These are phyloP conservation scores for Esox lucius DNA, from an alignment of 2,797 vertebrate genomes.

Conservation along the genomic window DNA sequence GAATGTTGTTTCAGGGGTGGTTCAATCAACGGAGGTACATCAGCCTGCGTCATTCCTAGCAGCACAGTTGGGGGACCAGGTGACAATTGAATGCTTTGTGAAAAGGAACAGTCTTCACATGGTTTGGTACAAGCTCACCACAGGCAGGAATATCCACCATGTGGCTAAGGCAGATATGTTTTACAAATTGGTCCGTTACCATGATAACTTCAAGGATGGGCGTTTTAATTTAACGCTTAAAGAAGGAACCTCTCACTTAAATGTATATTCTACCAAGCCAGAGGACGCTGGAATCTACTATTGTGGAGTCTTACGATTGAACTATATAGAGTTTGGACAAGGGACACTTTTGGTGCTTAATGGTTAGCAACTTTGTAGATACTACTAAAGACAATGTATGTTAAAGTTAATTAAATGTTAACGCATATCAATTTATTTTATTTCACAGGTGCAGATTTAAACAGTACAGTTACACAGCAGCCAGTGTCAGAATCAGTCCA, in stretches of 20 bases:
- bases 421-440: not conserved
- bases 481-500: conserved; percentile 27
- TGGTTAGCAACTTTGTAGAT: conserved; percentile 3
- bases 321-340: conserved; percentile 10
- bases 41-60: not conserved
- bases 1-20: conserved; percentile 10
- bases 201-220: too few relatives aligned
- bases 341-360: conserved; percentile 15
- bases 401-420: not conserved
- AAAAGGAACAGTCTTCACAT: not conserved
- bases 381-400: not conserved
- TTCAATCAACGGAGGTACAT: not conserved
- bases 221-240: too few relatives aligned
- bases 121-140: conserved; percentile 26
- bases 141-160: not conserved
- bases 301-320: conserved; percentile 7
- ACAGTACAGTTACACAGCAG: conserved; percentile 33
- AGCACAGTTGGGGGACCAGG: conserved; percentile 17
- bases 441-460: conserved; percentile 10
- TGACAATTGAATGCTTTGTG: conserved; percentile 10
- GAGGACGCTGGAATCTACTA: conserved; percentile 17
- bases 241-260: conserved; percentile 3
- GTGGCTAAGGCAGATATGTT: too few relatives aligned
- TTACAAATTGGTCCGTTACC: too few relatives aligned
- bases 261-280: conserved; percentile 6